These are phyloP conservation scores for Zapornia atra DNA, from an alignment of 2,113 vertebrate genomes.

Conservation along the genomic window DNA sequence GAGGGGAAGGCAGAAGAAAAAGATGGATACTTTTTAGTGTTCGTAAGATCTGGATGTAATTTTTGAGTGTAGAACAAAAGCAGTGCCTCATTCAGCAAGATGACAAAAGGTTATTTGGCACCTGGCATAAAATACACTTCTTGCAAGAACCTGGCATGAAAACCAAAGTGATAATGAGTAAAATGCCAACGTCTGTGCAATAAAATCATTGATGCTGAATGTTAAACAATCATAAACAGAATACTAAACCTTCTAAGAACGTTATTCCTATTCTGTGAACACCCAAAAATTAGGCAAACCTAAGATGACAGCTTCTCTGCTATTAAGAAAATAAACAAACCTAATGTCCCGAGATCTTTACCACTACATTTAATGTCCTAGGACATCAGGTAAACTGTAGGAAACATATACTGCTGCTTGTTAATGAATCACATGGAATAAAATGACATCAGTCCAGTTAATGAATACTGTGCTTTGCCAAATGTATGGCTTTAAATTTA, in stretches of 20 bases:
- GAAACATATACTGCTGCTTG: conserved; percentile 46
- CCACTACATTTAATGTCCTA: not conserved
- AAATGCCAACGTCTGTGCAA: conserved; percentile 74
- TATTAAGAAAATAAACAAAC: conserved; percentile 21
- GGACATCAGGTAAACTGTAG: conserved; percentile 44
- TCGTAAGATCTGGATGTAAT: conserved; percentile 63
- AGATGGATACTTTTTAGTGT: conserved; percentile 64
- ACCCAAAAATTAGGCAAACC: conserved; percentile 10
- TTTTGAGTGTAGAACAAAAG: conserved; percentile 73
- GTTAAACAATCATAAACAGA: conserved; percentile 76
- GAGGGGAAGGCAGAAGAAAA: conserved; percentile 39
- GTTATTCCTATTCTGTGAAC: conserved; percentile 35
- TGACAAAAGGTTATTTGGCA: conserved; percentile 79
- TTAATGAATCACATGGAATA: conserved; percentile 65
- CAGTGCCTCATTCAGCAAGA: conserved; percentile 73
- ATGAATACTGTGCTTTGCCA: conserved; percentile 62
- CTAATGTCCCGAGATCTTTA: not conserved
- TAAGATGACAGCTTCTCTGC: not conserved
- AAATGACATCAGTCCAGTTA: conserved; percentile 69
- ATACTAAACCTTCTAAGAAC: conserved; percentile 63
- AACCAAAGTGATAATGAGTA: conserved; percentile 73
- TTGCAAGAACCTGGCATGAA: conserved; percentile 70
- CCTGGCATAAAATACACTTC: conserved; percentile 67
- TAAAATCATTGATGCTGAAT: conserved; percentile 76
- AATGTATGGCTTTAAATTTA: conserved; percentile 58